A percentile compares a stretch with the other conserved stretches of the same genome.
Evolutionary conservation across 2,113 vertebrate species (phyloP).

Genomic region (Mobula hypostoma): DNA sequence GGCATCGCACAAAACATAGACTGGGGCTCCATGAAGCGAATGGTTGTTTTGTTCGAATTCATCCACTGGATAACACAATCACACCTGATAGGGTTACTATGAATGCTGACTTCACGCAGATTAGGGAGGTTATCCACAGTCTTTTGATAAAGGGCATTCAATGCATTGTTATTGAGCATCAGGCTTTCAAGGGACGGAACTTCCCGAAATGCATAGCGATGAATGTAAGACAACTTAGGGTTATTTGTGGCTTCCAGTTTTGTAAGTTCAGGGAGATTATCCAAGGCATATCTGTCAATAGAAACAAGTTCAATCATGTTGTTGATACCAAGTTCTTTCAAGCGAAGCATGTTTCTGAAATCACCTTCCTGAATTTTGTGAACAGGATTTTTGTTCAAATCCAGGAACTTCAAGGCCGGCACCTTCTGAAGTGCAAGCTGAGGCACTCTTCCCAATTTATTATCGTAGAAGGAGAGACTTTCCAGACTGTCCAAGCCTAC

Average conservation of each 20-base stretch:
- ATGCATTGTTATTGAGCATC: conserved; percentile 92
- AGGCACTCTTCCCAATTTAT: conserved; percentile 79
- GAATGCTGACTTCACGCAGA: conserved; percentile 89
- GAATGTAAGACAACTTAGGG: conserved; percentile 85
- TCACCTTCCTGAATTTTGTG: conserved; percentile 91
- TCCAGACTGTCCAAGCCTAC: conserved; percentile 91
- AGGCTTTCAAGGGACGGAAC: conserved; percentile 90
- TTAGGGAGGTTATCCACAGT: conserved; percentile 84
- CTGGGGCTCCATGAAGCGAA: conserved; percentile 93
- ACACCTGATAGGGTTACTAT: conserved; percentile 87
- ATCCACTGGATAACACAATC: conserved; percentile 96
- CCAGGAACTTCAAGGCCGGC: conserved; percentile 90
- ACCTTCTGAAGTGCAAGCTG: conserved; percentile 89
- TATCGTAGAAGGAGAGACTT: conserved; percentile 95
- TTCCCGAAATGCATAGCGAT: conserved; percentile 80
- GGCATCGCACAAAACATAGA: conserved; percentile 91
- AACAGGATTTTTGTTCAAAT: conserved; percentile 95
- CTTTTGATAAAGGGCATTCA: conserved; percentile 83
- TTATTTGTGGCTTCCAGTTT: conserved; percentile 97
- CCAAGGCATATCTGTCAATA: conserved; percentile 78
- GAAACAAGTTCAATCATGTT: conserved; percentile 94
- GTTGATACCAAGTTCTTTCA: conserved; percentile 93
- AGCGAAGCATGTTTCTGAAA: conserved; percentile 85
- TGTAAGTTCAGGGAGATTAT: conserved; percentile 91
- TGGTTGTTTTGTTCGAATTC: conserved; percentile 80